Base-by-base conservation (phyloP, 2,113 vertebrate genomes). In the Aepyceros melampus region DNA sequence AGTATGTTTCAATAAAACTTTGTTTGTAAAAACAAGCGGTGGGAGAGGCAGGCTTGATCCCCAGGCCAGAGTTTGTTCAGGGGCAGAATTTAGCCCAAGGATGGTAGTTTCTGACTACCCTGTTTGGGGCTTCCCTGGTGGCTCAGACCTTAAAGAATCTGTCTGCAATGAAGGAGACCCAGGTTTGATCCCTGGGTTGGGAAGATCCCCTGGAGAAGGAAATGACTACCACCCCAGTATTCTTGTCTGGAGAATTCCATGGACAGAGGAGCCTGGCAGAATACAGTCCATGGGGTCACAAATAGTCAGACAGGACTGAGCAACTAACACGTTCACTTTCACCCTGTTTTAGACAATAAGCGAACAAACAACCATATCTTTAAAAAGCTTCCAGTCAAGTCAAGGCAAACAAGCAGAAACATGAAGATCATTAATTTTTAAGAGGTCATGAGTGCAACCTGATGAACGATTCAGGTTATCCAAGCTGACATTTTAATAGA, bases 401-500 rank as follows among this genome's bases (percentile, higher is more conserved):
- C 6, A 21, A 91, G 29, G 2, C 49, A 95, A 89, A 49, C 43
- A n/a, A 33, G 23, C 11, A 53, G 16, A 71, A 85, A 67, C 2
- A 15, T 51, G 79, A 51, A 92, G 33, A 27, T 43, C 49, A 40
- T 51, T 47, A 31, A 55, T 60, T 79, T 91, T 93, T 51, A 67
- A 81, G 27, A 89, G 45, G 21, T 33, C 40, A 12, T 71, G 56
- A 74, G 10, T 82, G 29, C 40, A 36, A 56, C 29, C 76, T 84
- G 55, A 49, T 45, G 31, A 76, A 36, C 16, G 5, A 55, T 31
- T 85, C 49, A 89, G 13, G 27, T 58, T 21, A 84, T 36, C 15
- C 64, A 89, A n/a, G 33, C 56, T 89, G 56, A 58, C 7, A 86
- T 90, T 86, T 58, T 45, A 12, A 87, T 23, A 21, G 86, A 53